These are phyloP conservation scores for Neodiprion virginianus DNA, from an alignment of 1,140 invertebrate genomes.

Conservation along the genomic window DNA sequence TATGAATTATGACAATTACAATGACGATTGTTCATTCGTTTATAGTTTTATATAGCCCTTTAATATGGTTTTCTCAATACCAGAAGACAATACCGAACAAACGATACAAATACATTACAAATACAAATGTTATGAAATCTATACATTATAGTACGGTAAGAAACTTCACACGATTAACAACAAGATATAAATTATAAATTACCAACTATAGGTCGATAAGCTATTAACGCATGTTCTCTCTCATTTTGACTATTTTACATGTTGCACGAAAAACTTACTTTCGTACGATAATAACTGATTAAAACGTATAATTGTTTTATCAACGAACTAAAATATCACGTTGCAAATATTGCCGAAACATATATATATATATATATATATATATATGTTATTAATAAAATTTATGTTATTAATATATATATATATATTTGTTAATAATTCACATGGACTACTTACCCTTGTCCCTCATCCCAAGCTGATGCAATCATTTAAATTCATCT, in stretches of 20 bases:
- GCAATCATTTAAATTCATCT: background rate
- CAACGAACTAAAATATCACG: background rate
- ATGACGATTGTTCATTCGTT: background rate
- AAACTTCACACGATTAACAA: background rate
- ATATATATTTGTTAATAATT: background rate
- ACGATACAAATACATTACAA: constrained; percentile 39
- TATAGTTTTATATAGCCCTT: constrained; percentile 18
- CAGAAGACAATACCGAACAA: constrained; percentile 40
- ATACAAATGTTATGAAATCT: constrained; percentile 18
- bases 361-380: background rate
- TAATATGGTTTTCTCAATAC: constrained; percentile 35
- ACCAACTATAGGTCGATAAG: constrained; percentile 5
- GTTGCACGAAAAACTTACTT: background rate
- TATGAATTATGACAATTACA: constrained; percentile 10
- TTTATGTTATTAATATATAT: too few species aligned
- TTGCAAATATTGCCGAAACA: background rate
- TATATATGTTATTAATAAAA: too few species aligned
- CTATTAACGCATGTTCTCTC: background rate
- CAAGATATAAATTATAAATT: constrained; percentile 1
- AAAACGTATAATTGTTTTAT: background rate
- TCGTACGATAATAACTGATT: background rate
- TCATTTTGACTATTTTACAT: constrained; percentile 6
- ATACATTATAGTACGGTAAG: constrained; percentile 3
- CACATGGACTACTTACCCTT: background rate
- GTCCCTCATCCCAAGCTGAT: background rate